Base-by-base conservation (phyloP, 2,888 invertebrate species). In the Nomada flava region DNA sequence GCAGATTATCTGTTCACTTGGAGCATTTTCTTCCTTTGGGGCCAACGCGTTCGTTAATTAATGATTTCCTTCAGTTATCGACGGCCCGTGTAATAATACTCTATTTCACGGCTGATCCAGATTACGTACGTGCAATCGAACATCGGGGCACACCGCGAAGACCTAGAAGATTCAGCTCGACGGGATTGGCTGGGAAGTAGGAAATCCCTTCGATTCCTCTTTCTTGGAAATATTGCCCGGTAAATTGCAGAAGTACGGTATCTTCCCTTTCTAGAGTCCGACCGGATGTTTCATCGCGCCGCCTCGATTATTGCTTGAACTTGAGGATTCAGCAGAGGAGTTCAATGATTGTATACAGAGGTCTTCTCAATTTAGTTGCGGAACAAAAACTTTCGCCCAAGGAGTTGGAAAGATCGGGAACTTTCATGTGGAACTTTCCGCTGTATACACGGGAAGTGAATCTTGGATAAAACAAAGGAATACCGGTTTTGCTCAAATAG, bases 21-120 rank as follows among this genome's bases (percentile, higher is more conserved):
- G 2, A 0, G 26, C 53, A 20, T 50, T 55, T 63, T 68, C 3
- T 3, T n/a, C 36, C 18, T 18, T 59, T 13, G n/a, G 2, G 20
- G 1, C 67, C 29, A 2, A 4, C 9, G 65, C 26, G 23, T 53
- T 20, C 44, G 9, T 11, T 71, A 76, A 82, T 80, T 80, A 76
- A 82, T 65, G n/a, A 57, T 64, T 72, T 82, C 55, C 69, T 44
- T 20, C 42, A 47, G n/a, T 65, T 63, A 65, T 60, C 57, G 29
- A 15, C 42, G 13, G 47, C 13, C 11, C 11, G 63, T 26, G 69
- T 64, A 79, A 78, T 69, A 62, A 71, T 50, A 59, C 47, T 4
- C n/a, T 36, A 13, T 55, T 57, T 36, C 3, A 7, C 52, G 13
- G 50, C 29, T 53, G 67, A 57, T 68, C 71, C 36, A 53, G 63